A percentile compares a stretch with the other conserved stretches of the same genome.
These are phyloP conservation scores for Gouania willdenowi DNA, from an alignment of 2,797 vertebrate genomes.

Conservation along the genomic window DNA sequence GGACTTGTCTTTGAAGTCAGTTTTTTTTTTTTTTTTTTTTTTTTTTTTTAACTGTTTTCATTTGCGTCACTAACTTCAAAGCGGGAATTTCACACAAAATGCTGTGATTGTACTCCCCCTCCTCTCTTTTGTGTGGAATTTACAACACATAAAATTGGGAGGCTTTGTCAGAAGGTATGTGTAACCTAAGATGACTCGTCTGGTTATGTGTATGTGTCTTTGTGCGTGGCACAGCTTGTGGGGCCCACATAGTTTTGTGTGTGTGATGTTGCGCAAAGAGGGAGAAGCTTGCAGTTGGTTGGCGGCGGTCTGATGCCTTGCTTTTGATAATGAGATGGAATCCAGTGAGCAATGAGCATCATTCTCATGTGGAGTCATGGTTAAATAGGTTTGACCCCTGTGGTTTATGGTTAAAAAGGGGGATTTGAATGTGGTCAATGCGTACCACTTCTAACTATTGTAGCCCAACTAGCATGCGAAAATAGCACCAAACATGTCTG, in stretches of 20 bases:
- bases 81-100: constrained; percentile 51
- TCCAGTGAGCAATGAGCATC: constrained; percentile 38
- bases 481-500: not conserved
- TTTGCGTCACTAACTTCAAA: constrained; percentile 52
- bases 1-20: constrained; percentile 49
- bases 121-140: constrained; percentile 35
- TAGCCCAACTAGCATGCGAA: not conserved
- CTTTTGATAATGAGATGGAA: constrained; percentile 50
- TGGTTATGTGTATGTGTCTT: constrained; percentile 12
- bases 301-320: constrained; percentile 34
- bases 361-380: constrained; percentile 17
- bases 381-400: constrained; percentile 39
- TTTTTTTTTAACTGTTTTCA: constrained; percentile 42
- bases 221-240: constrained; percentile 12
- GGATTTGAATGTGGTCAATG: constrained; percentile 30
- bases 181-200: constrained; percentile 50
- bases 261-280: constrained; percentile 17
- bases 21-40: constrained; percentile 42
- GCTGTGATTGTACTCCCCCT: constrained; percentile 21
- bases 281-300: constrained; percentile 23
- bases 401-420: constrained; percentile 31
- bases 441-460: constrained; percentile 23
- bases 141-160: constrained; percentile 31
- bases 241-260: constrained; percentile 3
- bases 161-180: constrained; percentile 28